phyloP scores from a whole-genome alignment of 2,113 vertebrate genomes.

The Dromaius novaehollandiae region DNA sequence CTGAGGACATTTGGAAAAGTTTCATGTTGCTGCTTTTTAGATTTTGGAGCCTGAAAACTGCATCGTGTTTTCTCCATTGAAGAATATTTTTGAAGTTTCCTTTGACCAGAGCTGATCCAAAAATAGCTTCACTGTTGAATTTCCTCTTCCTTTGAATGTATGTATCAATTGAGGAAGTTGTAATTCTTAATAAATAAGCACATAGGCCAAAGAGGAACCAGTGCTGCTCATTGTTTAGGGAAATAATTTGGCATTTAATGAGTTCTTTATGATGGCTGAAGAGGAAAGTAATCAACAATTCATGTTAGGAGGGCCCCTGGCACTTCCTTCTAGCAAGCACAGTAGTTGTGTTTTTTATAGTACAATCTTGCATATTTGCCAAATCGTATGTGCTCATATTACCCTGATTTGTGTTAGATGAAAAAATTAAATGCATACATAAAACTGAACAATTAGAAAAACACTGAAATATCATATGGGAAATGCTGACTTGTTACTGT shows the following conservation, averaged over 20 bases:
- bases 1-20: background rate
- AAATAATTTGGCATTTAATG: conserved; percentile 62
- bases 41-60: background rate
- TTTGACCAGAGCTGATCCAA: background rate
- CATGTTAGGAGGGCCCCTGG: conserved; percentile 8
- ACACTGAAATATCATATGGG: background rate
- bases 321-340: conserved; percentile 43
- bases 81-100: conserved; percentile 5
- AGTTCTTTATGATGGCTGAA: conserved; percentile 61
- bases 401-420: background rate
- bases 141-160: conserved; percentile 26
- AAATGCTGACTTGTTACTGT: background rate
- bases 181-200: conserved; percentile 45
- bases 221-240: conserved; percentile 44
- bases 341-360: conserved; percentile 39
- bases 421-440: conserved; percentile 18
- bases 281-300: conserved; percentile 49
- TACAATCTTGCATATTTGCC: conserved; percentile 23
- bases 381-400: background rate
- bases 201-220: conserved; percentile 29
- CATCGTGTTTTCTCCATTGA: background rate
- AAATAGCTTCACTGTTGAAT: background rate
- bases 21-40: background rate
- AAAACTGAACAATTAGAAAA: conserved; percentile 24
- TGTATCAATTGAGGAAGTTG: conserved; percentile 48